Evolutionary conservation across 37 sponge, comb jelly and placozoan species (phyloP).

Genomic region (Lycopodina hypogea): DNA sequence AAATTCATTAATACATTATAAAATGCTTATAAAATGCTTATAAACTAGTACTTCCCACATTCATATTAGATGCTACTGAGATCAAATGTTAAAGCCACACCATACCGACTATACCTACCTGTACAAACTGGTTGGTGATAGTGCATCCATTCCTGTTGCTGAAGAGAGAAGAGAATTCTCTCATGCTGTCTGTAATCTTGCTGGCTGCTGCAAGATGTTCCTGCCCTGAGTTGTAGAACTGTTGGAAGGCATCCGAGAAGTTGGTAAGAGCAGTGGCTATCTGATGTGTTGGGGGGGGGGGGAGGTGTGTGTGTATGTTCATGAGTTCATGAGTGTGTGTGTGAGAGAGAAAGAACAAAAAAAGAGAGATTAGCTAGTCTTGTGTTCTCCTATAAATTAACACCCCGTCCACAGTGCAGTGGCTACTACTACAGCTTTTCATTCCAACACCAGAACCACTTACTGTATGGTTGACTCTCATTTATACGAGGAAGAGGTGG

Average conservation of each 20-base stretch:
- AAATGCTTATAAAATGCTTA: too few species aligned
- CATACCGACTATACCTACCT: background rate
- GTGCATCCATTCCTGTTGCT: slow-evolving; percentile 15
- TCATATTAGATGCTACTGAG: too few species aligned
- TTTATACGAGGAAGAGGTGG: too few species aligned
- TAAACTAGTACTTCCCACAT: too few species aligned
- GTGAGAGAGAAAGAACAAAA: background rate
- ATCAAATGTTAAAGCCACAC: too few species aligned
- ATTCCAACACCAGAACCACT: too few species aligned
- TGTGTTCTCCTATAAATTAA: too few species aligned
- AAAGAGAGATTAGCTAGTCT: background rate
- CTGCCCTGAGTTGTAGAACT: slow-evolving; percentile 54
- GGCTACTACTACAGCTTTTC: too few species aligned
- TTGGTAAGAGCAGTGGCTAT: slow-evolving; percentile 33
- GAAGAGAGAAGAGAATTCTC: slow-evolving; percentile 17
- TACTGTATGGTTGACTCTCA: too few species aligned
- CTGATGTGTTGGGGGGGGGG: slow-evolving; percentile 7
- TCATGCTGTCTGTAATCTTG: slow-evolving; percentile 11
- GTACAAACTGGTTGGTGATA: slow-evolving; percentile 4
- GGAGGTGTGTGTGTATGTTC: too few species aligned
- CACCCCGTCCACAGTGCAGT: too few species aligned
- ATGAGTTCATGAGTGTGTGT: background rate
- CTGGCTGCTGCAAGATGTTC: slow-evolving; percentile 54
- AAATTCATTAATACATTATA: too few species aligned
- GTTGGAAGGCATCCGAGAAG: slow-evolving; percentile 33